Conservation (phyloP, 2,888 invertebrate species). For the Brenthis ino region DNA sequence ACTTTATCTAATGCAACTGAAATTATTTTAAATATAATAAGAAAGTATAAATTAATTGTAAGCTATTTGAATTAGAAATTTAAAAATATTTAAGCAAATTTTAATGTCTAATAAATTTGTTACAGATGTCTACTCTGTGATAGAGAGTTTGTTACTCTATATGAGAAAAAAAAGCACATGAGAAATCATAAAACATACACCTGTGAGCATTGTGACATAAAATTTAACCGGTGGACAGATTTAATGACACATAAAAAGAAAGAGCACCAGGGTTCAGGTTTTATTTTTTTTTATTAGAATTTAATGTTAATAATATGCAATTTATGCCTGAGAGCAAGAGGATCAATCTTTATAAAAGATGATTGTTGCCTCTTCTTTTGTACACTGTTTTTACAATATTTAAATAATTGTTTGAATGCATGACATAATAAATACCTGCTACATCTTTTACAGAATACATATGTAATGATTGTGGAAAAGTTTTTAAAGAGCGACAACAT, state of each 20-base stretch:
- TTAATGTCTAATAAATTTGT: conserved; percentile 21
- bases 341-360: too few relatives aligned
- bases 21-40: neutral
- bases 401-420: neutral
- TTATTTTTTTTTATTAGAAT: conserved; percentile 22
- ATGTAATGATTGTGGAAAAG: conserved; percentile 67
- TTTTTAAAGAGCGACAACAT: conserved; percentile 61
- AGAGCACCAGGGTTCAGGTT: conserved; percentile 60
- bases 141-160: conserved; percentile 71
- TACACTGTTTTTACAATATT: neutral
- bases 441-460: conserved; percentile 59
- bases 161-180: conserved; percentile 76
- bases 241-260: conserved; percentile 60
- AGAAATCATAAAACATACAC: conserved; percentile 70
- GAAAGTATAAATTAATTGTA: too few relatives aligned
- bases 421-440: neutral
- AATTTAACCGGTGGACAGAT: conserved; percentile 55
- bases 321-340: too few relatives aligned
- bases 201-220: conserved; percentile 71
- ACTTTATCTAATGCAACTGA: too few relatives aligned
- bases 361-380: too few relatives aligned
- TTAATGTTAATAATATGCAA: too few relatives aligned
- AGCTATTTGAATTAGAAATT: too few relatives aligned
- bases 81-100: too few relatives aligned
- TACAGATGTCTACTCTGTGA: conserved; percentile 80